Conservation (phyloP, 2,113 vertebrate genomes). For the Sigmodon hispidus region DNA sequence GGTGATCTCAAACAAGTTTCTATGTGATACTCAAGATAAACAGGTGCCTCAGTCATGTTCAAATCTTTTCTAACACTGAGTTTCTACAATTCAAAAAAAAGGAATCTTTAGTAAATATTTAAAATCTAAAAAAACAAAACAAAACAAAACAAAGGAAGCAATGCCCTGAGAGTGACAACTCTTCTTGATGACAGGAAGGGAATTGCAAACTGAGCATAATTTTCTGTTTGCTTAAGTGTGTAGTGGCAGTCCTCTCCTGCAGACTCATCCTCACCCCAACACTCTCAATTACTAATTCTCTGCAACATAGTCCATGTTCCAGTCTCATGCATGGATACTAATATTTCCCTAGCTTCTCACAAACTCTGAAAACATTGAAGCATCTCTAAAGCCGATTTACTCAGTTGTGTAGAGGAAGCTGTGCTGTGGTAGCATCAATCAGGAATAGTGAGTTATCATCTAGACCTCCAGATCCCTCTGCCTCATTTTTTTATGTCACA, state of each 20-base stretch:
- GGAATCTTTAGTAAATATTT: too few relatives aligned
- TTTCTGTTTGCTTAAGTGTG: constrained; percentile 52
- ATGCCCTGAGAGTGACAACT: constrained; percentile 43
- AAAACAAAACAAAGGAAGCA: too few relatives aligned
- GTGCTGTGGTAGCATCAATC: background rate
- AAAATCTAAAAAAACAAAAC: too few relatives aligned
- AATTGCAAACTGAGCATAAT: constrained; percentile 53
- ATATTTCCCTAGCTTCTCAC: background rate
- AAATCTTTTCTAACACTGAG: too few relatives aligned
- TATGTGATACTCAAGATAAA: too few relatives aligned
- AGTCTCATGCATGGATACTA: constrained; percentile 54
- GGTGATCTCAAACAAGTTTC: too few relatives aligned
- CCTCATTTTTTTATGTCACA: constrained; percentile 9
- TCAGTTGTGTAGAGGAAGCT: background rate
- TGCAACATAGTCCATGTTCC: constrained; percentile 64
- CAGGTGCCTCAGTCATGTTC: too few relatives aligned
- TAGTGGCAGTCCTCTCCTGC: constrained; percentile 56
- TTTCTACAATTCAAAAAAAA: too few relatives aligned
- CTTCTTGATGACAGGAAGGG: constrained; percentile 58
- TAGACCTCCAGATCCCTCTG: background rate
- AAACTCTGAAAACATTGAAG: constrained; percentile 50
- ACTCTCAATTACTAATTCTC: constrained; percentile 71
- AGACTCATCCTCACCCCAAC: constrained; percentile 42
- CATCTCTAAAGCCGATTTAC: background rate
- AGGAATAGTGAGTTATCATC: constrained; percentile 11